These are phyloP conservation scores for Ceratosolen fusciceps DNA, from an alignment of 1,140 invertebrate genomes.

Conservation along the genomic window DNA sequence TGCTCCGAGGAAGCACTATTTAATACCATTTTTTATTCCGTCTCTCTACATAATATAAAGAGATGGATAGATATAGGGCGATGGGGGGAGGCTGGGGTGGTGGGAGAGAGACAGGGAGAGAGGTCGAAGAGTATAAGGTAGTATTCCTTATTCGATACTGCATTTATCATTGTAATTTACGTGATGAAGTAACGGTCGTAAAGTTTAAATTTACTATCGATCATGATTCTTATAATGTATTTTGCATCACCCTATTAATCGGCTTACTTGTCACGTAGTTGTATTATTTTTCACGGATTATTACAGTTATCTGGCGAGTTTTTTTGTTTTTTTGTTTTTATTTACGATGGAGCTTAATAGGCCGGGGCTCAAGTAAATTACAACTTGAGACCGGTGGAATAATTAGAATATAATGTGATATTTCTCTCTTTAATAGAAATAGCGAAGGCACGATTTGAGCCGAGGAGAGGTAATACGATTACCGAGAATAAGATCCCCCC, in stretches of 20 bases:
- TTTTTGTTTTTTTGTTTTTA: not conserved
- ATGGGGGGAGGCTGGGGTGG: too few species aligned
- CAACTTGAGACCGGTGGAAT: not conserved
- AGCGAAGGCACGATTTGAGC: not conserved
- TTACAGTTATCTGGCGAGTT: not conserved
- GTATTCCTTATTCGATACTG: not conserved
- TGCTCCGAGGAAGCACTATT: not conserved
- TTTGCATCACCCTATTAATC: conserved; percentile 22
- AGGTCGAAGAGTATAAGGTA: too few species aligned
- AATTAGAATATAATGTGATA: not conserved
- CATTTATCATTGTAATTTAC: conserved; percentile 9
- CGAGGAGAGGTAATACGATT: not conserved
- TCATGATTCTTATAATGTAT: not conserved
- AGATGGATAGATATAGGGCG: too few species aligned
- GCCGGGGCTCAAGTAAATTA: not conserved
- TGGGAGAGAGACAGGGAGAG: too few species aligned
- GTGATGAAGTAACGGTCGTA: conserved; percentile 18
- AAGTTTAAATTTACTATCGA: not conserved
- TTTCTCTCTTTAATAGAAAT: not conserved
- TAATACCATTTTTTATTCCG: not conserved
- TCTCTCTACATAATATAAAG: not conserved
- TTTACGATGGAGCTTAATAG: not conserved
- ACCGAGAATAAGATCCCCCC: not conserved
- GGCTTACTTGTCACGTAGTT: conserved; percentile 4
- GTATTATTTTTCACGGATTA: not conserved